These are phyloP conservation scores for Empis livida DNA, from an alignment of 2,888 invertebrate species.

Conservation along the genomic window DNA sequence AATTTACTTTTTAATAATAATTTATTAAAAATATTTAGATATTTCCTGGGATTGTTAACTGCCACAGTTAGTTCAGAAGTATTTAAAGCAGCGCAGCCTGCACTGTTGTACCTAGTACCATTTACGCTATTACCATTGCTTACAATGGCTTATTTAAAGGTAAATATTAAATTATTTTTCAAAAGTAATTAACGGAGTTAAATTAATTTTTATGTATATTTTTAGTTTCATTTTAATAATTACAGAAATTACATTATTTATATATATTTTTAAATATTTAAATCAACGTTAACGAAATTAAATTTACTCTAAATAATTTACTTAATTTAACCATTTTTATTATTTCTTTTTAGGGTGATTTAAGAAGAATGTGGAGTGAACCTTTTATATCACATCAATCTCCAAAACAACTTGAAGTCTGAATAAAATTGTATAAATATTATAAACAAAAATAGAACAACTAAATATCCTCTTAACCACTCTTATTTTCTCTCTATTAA, in stretches of 20 bases:
- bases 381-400: conserved; percentile 76
- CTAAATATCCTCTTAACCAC: too few relatives aligned
- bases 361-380: conserved; percentile 96
- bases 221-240: too few relatives aligned
- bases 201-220: too few relatives aligned
- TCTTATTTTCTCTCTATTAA: too few relatives aligned
- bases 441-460: too few relatives aligned
- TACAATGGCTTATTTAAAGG: conserved; percentile 97
- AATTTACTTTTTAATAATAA: neutral
- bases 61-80: conserved; percentile 96
- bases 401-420: conserved; percentile 73
- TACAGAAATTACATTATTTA: neutral
- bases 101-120: conserved; percentile 91
- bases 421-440: conserved; percentile 27
- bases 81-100: conserved; percentile 97
- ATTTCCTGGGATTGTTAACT: conserved; percentile 91
- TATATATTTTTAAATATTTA: neutral
- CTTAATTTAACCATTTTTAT: too few relatives aligned
- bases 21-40: conserved; percentile 28
- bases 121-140: conserved; percentile 92
- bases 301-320: too few relatives aligned
- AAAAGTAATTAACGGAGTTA: neutral
- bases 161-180: conserved; percentile 24
- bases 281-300: too few relatives aligned
- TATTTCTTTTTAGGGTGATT: conserved; percentile 63